phyloP scores from a whole-genome alignment of 1,140 invertebrate species.

The Paraescarpia echinospica region DNA sequence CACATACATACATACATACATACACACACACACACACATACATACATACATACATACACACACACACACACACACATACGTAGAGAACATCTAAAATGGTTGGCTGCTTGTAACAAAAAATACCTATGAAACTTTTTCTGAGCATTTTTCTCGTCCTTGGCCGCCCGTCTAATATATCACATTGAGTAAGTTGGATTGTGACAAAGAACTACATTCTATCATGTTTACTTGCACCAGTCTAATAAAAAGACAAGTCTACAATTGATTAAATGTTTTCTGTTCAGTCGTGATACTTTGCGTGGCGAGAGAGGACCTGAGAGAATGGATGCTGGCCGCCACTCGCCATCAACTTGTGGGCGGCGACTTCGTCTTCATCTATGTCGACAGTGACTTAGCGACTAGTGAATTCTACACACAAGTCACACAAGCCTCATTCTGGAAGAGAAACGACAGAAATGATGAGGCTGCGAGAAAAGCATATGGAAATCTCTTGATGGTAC shows the following conservation, averaged over 20 bases:
- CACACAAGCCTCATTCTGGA: conserved; percentile 9
- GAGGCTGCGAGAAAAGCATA: conserved; percentile 3
- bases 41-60: no score
- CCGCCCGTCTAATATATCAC: no score
- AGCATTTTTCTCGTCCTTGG: no score
- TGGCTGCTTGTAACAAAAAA: no score
- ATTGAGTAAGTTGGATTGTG: no score
- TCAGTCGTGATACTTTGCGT: conserved; percentile 26
- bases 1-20: no score
- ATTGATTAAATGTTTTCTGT: not conserved
- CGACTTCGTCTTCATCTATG: conserved; percentile 22
- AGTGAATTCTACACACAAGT: conserved; percentile 7
- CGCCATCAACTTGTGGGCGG: not conserved
- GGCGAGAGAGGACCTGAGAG: not conserved
- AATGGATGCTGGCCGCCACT: conserved; percentile 23
- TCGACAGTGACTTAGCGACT: conserved; percentile 14
- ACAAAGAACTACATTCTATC: no score
- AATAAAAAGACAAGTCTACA: not conserved
- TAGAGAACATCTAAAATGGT: no score
- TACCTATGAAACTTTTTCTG: no score
- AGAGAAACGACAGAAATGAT: not conserved
- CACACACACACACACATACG: no score
- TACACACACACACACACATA: no score
- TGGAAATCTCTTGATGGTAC: conserved; percentile 24
- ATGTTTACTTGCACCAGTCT: not conserved